Evolutionary conservation across 2,888 invertebrate species (phyloP), one percentile per base, ranked within the genome.

Genomic region (Cecidostiba fungosa): DNA sequence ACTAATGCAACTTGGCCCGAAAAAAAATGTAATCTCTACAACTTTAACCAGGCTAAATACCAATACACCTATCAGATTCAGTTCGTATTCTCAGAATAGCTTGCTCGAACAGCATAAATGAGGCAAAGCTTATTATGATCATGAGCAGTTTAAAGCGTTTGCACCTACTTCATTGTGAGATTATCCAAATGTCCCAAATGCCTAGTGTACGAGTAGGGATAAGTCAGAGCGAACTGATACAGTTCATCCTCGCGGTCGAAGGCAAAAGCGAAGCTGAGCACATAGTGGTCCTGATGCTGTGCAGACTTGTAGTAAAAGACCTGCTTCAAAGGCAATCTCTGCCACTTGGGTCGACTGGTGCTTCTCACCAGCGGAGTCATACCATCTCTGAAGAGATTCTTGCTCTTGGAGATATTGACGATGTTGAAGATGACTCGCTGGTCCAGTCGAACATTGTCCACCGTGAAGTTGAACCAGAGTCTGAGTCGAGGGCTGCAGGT

Each of bases 401-500:
- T 96, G 87, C 96, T 96, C 94, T 99, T 99, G 89, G 98, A 98
- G 88, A 99, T 96, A 94, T 99, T 99, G 0, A 99, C 98, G 85
- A 99, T 96, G 93, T 99, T 99, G 94, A 99, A 98, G 90, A 99
- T 97, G 3, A 99, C 98, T 88, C 98, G 95, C 95, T 99, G 99
- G 93, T 99, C 98, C 86, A 96, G 95, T 90, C 96, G 97, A 0
- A 98, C 98, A 93, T 99, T 99, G 93, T 99, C 99, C 59, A 99
- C 99, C 0, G 98, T 98, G 92, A 99, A 99, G 94, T 99, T 98
- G 94, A 99, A 99, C 99, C 99, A 99, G 89, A 99, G 97, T 77
- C 99, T 95, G 88, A 97, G 96, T 72, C 98, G 95, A 0, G 99
- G 98, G 92, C 98, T 97, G 93, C 99, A 98, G 0, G 99, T 99